These are phyloP conservation scores for Sepioteuthis lessoniana DNA, from an alignment of 2,888 invertebrate species.

Conservation along the genomic window DNA sequence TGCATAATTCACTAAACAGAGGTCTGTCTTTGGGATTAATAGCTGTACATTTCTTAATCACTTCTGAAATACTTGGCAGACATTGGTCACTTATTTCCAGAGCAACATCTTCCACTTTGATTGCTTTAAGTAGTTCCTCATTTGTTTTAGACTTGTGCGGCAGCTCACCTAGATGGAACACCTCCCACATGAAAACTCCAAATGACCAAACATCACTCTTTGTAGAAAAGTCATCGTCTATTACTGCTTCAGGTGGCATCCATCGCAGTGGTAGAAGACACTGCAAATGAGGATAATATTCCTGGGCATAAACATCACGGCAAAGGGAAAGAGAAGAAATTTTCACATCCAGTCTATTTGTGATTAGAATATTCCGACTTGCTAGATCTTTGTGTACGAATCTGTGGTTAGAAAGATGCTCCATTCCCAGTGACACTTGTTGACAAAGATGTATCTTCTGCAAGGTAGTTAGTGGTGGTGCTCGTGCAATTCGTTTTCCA, in stretches of 20 bases:
- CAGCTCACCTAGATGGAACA: conserved; percentile 85
- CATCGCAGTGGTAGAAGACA: conserved; percentile 89
- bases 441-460: conserved; percentile 76
- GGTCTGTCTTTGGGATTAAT: conserved; percentile 75
- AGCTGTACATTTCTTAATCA: conserved; percentile 72
- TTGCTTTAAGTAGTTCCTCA: conserved; percentile 79
- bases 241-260: conserved; percentile 89
- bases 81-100: conserved; percentile 67
- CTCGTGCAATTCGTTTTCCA: conserved; percentile 73
- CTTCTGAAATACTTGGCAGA: conserved; percentile 67
- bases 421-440: conserved; percentile 88
- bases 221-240: conserved; percentile 91
- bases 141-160: conserved; percentile 86
- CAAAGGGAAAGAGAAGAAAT: conserved; percentile 84
- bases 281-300: conserved; percentile 83
- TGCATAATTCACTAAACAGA: conserved; percentile 73
- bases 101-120: conserved; percentile 62
- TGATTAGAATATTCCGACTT: conserved; percentile 91
- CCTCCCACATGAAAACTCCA: conserved; percentile 91
- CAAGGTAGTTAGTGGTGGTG: conserved; percentile 79
- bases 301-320: conserved; percentile 88
- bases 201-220: conserved; percentile 95
- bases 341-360: conserved; percentile 86
- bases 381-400: conserved; percentile 93
- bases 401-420: conserved; percentile 84